Percentiles rank a stretch among this genome's conserved stretches.
Conservation (phyloP, 2,888 invertebrate genomes). For the Aproaerema taeniolella region DNA sequence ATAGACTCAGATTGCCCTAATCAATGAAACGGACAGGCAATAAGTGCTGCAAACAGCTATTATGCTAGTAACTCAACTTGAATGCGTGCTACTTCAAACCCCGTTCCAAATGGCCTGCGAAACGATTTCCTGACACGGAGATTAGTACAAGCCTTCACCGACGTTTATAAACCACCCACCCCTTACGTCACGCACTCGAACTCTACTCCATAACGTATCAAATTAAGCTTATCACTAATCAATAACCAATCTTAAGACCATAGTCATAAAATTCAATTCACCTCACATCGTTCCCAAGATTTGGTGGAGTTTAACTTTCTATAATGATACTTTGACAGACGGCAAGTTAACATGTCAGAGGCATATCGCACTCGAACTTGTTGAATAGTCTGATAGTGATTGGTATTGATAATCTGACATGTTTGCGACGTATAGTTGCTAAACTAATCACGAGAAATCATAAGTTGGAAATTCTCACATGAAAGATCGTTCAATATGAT, state of each 20-base stretch:
- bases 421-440: conserved; percentile 19
- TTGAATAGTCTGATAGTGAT: conserved; percentile 52
- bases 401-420: conserved; percentile 52
- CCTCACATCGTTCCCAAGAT: conserved; percentile 11
- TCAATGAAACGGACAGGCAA: conserved; percentile 44
- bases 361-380: conserved; percentile 55
- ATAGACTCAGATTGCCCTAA: conserved; percentile 18
- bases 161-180: conserved; percentile 66
- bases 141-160: conserved; percentile 77
- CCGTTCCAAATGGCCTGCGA: conserved; percentile 74
- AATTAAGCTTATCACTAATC: conserved; percentile 39
- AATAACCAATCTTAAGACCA: conserved; percentile 41
- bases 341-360: conserved; percentile 74
- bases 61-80: conserved; percentile 64
- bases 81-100: conserved; percentile 70
- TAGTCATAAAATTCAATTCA: conserved; percentile 41
- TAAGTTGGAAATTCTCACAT: conserved; percentile 3
- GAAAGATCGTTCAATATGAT: no score
- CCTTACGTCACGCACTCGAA: conserved; percentile 75
- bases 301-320: conserved; percentile 26
- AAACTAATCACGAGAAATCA: conserved; percentile 5
- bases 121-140: conserved; percentile 78
- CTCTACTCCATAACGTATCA: conserved; percentile 47
- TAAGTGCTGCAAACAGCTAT: conserved; percentile 55
- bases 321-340: conserved; percentile 70